Base-by-base conservation (phyloP, 2,888 invertebrate genomes). In the Cheilosia urbana region DNA sequence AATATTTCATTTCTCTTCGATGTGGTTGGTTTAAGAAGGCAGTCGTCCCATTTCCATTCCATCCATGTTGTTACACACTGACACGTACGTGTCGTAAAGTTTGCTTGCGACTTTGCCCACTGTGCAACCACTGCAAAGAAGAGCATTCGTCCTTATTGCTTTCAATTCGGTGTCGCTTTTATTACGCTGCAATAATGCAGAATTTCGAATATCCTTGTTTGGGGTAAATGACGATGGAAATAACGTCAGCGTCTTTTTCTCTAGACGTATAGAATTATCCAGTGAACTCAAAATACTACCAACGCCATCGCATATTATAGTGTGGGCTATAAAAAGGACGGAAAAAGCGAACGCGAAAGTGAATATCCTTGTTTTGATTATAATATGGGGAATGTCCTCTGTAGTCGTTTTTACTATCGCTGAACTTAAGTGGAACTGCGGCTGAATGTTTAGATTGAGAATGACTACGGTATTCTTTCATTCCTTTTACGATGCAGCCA, bases 1-100 rank as follows among this genome's bases (percentile, higher is more conserved):
- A 79, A 84, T 84, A 84, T 84, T 84, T 84, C 83, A 79, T 79
- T 84, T 79, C 69, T 63, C 53, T 68, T 84, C 65, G 75, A 84
- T 75, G 79, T 75, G 75, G 69, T 63, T 63, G 45, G 63, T 57
- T 53, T 79, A 27, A 73, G 13, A 37, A 37, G 37, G 13, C 37
- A 55, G 58, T 65, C 51, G 37, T 58, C 63, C 24, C 37, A 63
- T 37, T 37, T 4, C 37, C 37, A 37, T 37, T 11, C 37, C 11
- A 9, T 34, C 3, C 13, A 37, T 4, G 65, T 62, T 55, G 17
- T 65, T 79, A 58, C 63, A 73, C 57, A 55, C 71, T 47, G 60
- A 68, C 83, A 85, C 80, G 84, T 85, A 47, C 76, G 37, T 40
- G 66, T 85, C 84, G 71, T 85, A 85, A 85, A 85, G 71, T 60